Percentiles rank a stretch among this genome's conserved stretches.
Evolutionary conservation across 2,888 invertebrate genomes (phyloP).

Genomic region (Hedya salicella): DNA sequence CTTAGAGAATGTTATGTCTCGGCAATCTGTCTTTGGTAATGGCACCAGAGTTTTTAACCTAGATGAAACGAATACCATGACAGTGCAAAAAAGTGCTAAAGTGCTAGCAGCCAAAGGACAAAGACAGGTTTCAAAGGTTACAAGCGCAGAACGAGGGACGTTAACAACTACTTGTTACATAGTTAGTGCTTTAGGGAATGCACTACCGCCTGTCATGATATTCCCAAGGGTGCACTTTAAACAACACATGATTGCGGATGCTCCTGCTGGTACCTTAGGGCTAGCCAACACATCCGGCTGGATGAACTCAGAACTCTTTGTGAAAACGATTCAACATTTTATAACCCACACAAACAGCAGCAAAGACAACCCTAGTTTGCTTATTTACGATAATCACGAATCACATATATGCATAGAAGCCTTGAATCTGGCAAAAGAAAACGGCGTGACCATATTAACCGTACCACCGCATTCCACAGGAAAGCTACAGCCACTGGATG

Average conservation of each 20-base stretch:
- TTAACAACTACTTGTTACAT: conserved; percentile 4
- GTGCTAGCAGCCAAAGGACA: background rate
- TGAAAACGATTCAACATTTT: conserved; percentile 59
- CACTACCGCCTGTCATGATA: conserved; percentile 9
- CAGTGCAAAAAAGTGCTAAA: conserved; percentile 22
- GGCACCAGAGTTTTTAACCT: conserved; percentile 50
- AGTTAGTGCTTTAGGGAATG: background rate
- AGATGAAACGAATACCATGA: conserved; percentile 47
- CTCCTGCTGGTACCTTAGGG: conserved; percentile 60
- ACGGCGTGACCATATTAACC: too few species aligned
- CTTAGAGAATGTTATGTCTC: conserved; percentile 39
- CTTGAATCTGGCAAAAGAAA: conserved; percentile 15
- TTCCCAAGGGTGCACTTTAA: conserved; percentile 45
- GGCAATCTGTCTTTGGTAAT: conserved; percentile 47
- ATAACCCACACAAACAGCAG: conserved; percentile 50
- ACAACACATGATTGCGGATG: conserved; percentile 52
- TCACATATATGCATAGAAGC: conserved; percentile 5
- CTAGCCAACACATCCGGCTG: conserved; percentile 58
- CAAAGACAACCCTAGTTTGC: conserved; percentile 52
- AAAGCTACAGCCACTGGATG: conserved; percentile 36
- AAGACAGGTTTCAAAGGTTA: conserved; percentile 1
- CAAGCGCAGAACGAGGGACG: conserved; percentile 7
- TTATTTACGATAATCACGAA: conserved; percentile 35
- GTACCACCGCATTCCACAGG: too few species aligned
- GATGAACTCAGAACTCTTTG: conserved; percentile 60